A percentile compares a stretch with the other conserved stretches of the same genome.
These are phyloP conservation scores for Holotrichia oblita DNA, from an alignment of 1,140 invertebrate species.

Conservation along the genomic window DNA sequence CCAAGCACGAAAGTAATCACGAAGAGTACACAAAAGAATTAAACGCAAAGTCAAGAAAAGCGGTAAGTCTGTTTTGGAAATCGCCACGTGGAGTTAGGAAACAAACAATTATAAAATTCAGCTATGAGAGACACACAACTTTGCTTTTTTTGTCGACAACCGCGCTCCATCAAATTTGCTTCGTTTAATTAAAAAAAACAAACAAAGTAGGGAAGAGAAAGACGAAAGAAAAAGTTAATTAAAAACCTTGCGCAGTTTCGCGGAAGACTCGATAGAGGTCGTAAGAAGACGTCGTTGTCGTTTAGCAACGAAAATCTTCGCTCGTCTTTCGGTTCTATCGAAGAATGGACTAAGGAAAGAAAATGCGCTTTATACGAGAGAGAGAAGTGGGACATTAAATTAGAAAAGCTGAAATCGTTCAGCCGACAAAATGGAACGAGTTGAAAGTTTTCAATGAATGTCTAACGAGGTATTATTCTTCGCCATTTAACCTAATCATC, in stretches of 20 bases:
- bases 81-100: background rate
- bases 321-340: constrained; percentile 1
- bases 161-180: background rate
- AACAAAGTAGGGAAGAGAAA: background rate
- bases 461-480: constrained; percentile 59
- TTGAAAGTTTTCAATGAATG: constrained; percentile 59
- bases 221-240: constrained; percentile 27
- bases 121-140: background rate
- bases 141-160: constrained; percentile 1
- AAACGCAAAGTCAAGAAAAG: constrained; percentile 15
- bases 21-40: constrained; percentile 18
- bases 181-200: constrained; percentile 34
- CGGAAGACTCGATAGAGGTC: constrained; percentile 21
- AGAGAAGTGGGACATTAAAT: constrained; percentile 51
- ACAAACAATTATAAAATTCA: constrained; percentile 33
- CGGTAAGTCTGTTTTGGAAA: background rate
- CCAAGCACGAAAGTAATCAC: constrained; percentile 27
- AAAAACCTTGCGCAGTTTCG: constrained; percentile 18
- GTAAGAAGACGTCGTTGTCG: background rate
- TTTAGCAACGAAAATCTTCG: background rate
- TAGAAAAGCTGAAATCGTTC: constrained; percentile 56
- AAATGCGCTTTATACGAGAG: background rate
- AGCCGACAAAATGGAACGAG: constrained; percentile 54
- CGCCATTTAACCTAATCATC: constrained; percentile 59
- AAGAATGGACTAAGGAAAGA: background rate